Conservation (phyloP, 1,140 invertebrate genomes). For the Euschistus heros region DNA sequence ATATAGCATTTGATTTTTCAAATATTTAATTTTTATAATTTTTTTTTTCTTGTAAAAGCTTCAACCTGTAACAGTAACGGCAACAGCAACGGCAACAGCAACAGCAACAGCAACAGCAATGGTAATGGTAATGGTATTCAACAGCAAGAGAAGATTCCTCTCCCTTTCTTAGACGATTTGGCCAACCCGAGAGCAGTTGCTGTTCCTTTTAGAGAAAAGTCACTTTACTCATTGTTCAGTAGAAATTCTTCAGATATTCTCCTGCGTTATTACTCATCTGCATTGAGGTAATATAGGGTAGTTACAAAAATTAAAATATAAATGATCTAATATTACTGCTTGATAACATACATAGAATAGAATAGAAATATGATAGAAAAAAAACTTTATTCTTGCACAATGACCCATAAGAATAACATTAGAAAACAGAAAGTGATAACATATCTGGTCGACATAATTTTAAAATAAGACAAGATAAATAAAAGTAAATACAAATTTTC, state of each 20-base stretch:
- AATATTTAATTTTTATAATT: too few species aligned
- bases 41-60: not conserved
- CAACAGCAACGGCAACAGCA: not conserved
- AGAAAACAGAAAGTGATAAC: too few species aligned
- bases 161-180: conserved; percentile 27
- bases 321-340: not conserved
- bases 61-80: not conserved
- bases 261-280: conserved; percentile 22
- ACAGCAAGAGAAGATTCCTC: not conserved
- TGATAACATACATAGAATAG: too few species aligned
- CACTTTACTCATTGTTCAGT: conserved; percentile 21
- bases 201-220: conserved; percentile 24
- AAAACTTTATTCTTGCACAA: too few species aligned
- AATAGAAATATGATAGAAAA: too few species aligned
- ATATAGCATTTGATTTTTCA: too few species aligned
- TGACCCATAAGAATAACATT: too few species aligned
- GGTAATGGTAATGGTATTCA: too few species aligned
- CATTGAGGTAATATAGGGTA: conserved; percentile 6
- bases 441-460: too few species aligned
- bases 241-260: conserved; percentile 21
- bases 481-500: too few species aligned
- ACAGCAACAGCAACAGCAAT: not conserved
- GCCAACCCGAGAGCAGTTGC: conserved; percentile 22
- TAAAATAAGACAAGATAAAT: too few species aligned
- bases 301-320: not conserved